Conservation (phyloP, 2,888 invertebrate genomes). For the Glyphotaelius pellucidus region DNA sequence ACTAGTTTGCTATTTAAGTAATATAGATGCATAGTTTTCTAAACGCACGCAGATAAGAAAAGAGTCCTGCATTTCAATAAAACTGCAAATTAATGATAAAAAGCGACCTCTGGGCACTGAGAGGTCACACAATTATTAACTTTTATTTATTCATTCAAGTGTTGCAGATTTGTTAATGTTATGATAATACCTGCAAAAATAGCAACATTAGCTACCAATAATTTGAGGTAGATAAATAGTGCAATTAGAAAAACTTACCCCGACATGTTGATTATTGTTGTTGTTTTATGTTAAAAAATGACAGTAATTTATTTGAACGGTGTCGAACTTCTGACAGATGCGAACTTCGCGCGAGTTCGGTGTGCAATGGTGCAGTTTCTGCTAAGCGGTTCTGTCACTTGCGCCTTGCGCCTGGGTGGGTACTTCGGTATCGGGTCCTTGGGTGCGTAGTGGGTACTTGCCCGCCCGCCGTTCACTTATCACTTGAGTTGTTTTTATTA, state of each 20-base stretch:
- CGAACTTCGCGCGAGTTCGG: background rate
- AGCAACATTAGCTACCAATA: background rate
- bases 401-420: background rate
- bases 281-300: background rate
- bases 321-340: background rate
- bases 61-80: background rate
- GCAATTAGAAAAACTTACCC: background rate
- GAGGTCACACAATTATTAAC: background rate
- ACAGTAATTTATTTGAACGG: background rate
- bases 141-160: background rate
- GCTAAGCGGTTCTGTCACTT: background rate
- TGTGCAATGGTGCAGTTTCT: background rate
- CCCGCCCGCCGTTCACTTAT: slow-evolving; percentile 6
- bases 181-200: background rate
- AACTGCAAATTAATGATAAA: background rate
- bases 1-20: background rate
- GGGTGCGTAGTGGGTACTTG: background rate
- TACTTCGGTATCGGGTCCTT: too few relatives aligned
- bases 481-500: slow-evolving; percentile 3
- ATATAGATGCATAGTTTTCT: background rate
- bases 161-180: background rate
- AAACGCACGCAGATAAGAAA: background rate
- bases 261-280: slow-evolving; percentile 6
- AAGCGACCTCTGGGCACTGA: background rate
- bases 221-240: background rate